phyloP scores from a whole-genome alignment of 2,888 invertebrate genomes.

The Tenodera sinensis region DNA sequence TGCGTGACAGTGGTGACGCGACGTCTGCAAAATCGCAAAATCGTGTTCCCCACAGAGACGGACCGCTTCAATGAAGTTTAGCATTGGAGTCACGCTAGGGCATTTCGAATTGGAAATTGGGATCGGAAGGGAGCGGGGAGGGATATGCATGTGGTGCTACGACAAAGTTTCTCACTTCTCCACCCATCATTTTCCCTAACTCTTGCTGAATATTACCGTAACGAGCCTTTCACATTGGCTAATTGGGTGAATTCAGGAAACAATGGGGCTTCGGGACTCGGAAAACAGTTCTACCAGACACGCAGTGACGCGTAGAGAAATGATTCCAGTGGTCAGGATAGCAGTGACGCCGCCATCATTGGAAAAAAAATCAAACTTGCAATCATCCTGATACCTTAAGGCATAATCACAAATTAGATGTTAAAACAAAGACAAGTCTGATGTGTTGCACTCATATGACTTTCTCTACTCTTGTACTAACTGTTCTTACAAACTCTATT shows the following conservation, averaged over 20 bases:
- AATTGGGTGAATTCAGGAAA: constrained; percentile 30
- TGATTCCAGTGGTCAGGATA: too few species aligned
- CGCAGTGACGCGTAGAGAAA: not conserved
- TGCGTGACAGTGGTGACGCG: not conserved
- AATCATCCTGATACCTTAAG: too few species aligned
- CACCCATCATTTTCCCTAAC: constrained; percentile 21
- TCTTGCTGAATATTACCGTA: constrained; percentile 28
- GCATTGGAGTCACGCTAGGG: constrained; percentile 14
- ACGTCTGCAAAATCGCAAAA: not conserved
- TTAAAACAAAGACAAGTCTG: too few species aligned
- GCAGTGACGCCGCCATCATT: too few species aligned
- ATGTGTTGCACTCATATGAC: too few species aligned
- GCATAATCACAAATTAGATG: too few species aligned
- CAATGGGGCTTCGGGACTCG: constrained; percentile 26
- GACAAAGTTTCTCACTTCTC: constrained; percentile 27
- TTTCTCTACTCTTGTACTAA: too few species aligned
- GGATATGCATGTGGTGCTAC: constrained; percentile 10
- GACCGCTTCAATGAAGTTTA: not conserved
- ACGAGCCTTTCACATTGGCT: constrained; percentile 28
- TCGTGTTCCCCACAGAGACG: not conserved
- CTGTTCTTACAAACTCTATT: too few species aligned
- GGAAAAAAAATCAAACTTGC: too few species aligned
- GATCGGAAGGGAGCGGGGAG: not conserved
- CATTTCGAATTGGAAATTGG: constrained; percentile 6
- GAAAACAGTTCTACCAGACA: constrained; percentile 18